These are phyloP conservation scores for Limulus polyphemus DNA, from an alignment of 2,888 invertebrate species.

Conservation along the genomic window DNA sequence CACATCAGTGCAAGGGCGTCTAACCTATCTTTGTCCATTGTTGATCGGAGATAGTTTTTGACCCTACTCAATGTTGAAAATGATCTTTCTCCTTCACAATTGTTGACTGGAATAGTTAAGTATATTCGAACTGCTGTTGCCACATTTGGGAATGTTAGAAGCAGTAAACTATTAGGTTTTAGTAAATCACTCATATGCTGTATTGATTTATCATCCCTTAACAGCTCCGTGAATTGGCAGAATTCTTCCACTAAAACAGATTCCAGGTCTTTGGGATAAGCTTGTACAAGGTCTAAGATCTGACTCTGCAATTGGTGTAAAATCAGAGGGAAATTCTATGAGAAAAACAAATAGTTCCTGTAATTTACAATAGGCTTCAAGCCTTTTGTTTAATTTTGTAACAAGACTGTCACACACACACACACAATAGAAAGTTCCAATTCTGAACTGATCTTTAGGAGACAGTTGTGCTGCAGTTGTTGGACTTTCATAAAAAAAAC, in stretches of 20 bases:
- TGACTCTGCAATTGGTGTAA: too few species aligned
- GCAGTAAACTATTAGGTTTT: background rate
- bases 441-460: background rate
- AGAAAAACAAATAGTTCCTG: background rate
- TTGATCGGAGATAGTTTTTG: background rate
- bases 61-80: background rate
- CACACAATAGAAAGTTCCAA: background rate
- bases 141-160: background rate
- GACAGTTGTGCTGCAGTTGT: background rate
- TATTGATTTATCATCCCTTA: too few species aligned
- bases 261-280: conserved; percentile 1
- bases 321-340: background rate
- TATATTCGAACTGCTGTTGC: conserved; percentile 1
- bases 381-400: background rate
- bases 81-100: background rate
- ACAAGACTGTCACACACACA: background rate
- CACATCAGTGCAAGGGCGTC: too few species aligned
- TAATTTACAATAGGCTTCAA: background rate
- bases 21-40: too few species aligned
- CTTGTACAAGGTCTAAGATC: too few species aligned
- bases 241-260: background rate
- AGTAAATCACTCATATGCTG: too few species aligned
- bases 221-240: background rate
- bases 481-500: background rate
- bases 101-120: too few species aligned